Evolutionary conservation across 2,797 vertebrate species (phyloP).

Genomic region (Poecilia gillii): DNA sequence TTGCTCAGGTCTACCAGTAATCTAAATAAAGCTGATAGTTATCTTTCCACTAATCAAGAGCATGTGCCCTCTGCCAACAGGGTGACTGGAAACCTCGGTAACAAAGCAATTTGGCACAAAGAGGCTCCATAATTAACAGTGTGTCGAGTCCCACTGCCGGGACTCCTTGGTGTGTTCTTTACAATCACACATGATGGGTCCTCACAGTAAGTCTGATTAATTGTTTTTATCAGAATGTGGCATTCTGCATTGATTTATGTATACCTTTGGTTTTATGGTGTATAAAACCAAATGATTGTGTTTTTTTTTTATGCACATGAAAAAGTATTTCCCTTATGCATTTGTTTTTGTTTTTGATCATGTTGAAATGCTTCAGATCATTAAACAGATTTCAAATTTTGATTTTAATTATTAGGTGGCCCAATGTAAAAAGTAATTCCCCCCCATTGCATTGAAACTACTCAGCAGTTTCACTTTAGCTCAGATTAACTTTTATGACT

Average conservation of each 20-base stretch:
- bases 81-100: conserved; percentile 28
- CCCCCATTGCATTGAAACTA: not conserved
- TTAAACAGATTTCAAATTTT: not conserved
- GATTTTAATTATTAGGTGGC: not conserved
- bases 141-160: conserved; percentile 27
- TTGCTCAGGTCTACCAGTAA: conserved; percentile 33
- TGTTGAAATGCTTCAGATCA: not conserved
- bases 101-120: conserved; percentile 49
- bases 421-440: not conserved
- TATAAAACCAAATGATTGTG: not conserved
- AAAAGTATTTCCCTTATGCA: not conserved
- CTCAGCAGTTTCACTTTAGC: not conserved
- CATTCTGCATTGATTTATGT: not conserved
- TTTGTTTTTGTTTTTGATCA: not conserved
- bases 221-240: not conserved
- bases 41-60: conserved; percentile 38
- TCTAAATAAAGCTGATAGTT: conserved; percentile 34
- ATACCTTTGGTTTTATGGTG: not conserved
- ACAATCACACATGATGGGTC: conserved; percentile 4
- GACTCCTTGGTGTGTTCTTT: conserved; percentile 28
- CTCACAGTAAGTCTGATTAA: not conserved
- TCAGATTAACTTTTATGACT: not conserved
- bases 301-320: not conserved
- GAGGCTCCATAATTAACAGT: conserved; percentile 37
- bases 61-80: conserved; percentile 45